phyloP scores from a whole-genome alignment of 1,140 invertebrate genomes.

The Penaeus vannamei region DNA sequence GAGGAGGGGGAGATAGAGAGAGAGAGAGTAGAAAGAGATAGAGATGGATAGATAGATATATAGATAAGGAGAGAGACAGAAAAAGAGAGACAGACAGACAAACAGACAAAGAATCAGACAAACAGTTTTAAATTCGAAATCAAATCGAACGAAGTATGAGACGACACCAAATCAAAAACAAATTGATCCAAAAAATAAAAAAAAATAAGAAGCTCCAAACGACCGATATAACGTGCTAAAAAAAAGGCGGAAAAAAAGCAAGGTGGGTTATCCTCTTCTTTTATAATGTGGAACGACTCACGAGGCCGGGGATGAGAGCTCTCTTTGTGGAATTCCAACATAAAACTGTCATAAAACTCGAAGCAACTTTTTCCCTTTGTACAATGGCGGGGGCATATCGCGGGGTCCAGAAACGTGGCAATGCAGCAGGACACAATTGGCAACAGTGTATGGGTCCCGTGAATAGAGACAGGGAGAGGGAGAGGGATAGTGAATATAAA shows the following conservation, averaged over 20 bases:
- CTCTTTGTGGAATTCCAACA: constrained; percentile 31
- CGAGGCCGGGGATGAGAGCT: background rate
- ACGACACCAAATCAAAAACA: too few species aligned
- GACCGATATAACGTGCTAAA: too few species aligned
- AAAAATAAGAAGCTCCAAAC: too few species aligned
- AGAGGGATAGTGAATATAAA: too few species aligned
- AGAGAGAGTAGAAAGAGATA: background rate
- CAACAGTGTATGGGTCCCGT: too few species aligned
- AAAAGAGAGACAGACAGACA: constrained; percentile 20
- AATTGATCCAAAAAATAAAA: too few species aligned
- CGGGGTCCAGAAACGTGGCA: too few species aligned
- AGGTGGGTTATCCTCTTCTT: background rate
- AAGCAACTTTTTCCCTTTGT: constrained; percentile 25
- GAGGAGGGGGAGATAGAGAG: background rate
- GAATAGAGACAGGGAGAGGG: too few species aligned
- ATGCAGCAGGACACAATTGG: too few species aligned
- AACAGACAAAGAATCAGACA: background rate
- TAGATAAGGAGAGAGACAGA: background rate
- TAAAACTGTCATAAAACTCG: constrained; percentile 41
- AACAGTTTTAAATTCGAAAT: too few species aligned
- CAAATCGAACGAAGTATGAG: background rate
- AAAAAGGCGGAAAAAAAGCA: background rate
- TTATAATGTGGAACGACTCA: too few species aligned
- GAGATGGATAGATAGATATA: constrained; percentile 31
- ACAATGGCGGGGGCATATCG: background rate